Evolutionary conservation across 2,797 vertebrate genomes (phyloP), one percentile per base, ranked within the genome.

Genomic region (Galaxias olidus): DNA sequence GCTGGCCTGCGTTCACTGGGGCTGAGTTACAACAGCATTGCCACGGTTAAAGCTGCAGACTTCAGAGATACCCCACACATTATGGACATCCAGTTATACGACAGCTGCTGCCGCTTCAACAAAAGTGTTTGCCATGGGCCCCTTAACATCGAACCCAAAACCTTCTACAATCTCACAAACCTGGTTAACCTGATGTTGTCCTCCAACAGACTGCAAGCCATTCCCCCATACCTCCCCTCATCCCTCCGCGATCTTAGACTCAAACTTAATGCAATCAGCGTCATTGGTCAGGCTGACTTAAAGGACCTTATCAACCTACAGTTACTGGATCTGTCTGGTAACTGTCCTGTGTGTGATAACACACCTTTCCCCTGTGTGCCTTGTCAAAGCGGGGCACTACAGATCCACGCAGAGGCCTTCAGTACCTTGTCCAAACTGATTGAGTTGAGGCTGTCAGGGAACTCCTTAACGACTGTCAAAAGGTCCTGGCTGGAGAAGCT

Each of bases 311-410:
- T 9, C 13, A 69, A 85, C 6, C 74, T 91, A 41, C 69, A 0
- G 8, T 13, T 82, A 47, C 81, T 92, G 4, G 83, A 88, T 64
- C 67, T 91, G 68, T 84, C 80, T 1, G 82, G 84, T 20, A 91
- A 87, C 63, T 91, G 88, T 42, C 86, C 90, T 0, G 73, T 86
- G 63, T 90, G 90, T 61, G 85, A 68, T 56, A 90, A 89, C 4
- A 75, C 87, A 1, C 84, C 86, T 0, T 91, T 87, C 55, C 87
- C 83, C 4, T 92, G 89, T 8, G 56, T 18, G 4, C 71, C 79
- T 12, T 91, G 84, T 45, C 0, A 4, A 20, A 75, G n/a, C 0
- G 0, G 45, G 0, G 51, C 75, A 0, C 63, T 89, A 48, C 17
- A 73, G 1, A 87, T 84, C 18, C 7, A 79, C 5, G 12, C 12